Evolutionary conservation across 1,140 invertebrate species (phyloP), one percentile per base, ranked within the genome.

Genomic region (Calycopis cecrops): DNA sequence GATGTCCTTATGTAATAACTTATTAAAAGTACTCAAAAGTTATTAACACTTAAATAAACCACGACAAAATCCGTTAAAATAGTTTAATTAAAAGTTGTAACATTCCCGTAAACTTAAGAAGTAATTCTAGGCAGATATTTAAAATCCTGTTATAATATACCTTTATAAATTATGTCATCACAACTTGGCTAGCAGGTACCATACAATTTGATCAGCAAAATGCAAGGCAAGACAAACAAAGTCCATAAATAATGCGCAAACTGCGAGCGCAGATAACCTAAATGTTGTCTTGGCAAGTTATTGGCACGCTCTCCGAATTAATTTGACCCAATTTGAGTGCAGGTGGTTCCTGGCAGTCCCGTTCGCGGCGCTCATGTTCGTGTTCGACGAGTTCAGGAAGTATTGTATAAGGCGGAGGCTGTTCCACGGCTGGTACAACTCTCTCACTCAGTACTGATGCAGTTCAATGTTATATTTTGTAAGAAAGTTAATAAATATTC

Each of bases 341-440:
- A 86, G 83, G 83, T 86, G 80, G 80, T 79, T 86, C 35, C 60
- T 86, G 33, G 73, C 75, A 0, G 14, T 84, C 33, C 80, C 83
- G 11, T 84, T 81, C 56, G 62, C 71, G 21, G 42, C 57, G 1
- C 50, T 86, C 0, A 75, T 86, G 74, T 73, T 86, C 52, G 42
- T 44, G 12, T 81, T 84, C 58, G 83, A 86, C 14, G 83, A 86
- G 66, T 73, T 74, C 40, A 62, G 83, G 58, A 84, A 84, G 60
- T 76, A 81, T 62, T 83, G 79, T 52, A 83, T 86, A 35, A 63
- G 83, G 59, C 68, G 57, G 34, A 9, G 58, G 14, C 59, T 72
- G 34, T 73, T 79, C 57, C 53, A 53, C 28, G 76, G 78, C 28
- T 84, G 75, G 75, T 86, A 67, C 52, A 86, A 86, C 57, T 63